Base-by-base conservation (phyloP, 2,888 invertebrate genomes). In the Aleiodes testaceus region DNA sequence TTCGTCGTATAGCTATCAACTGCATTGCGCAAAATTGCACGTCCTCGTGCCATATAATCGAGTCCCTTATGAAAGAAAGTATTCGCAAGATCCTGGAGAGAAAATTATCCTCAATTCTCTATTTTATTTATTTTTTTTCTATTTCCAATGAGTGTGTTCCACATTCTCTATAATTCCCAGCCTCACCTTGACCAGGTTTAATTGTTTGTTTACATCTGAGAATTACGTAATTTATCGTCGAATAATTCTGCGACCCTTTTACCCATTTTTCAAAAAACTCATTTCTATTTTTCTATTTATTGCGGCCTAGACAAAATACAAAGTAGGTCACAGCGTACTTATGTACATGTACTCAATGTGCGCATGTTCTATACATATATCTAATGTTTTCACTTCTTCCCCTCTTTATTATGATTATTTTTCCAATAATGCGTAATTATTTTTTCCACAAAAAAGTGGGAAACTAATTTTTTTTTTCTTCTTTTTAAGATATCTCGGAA, bases 271-370 rank as follows among this genome's bases (percentile, higher is more conserved):
- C 16, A 12, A 65, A 65, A 69, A 45, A 42, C 70, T 61, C 9
- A 70, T 72, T 70, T 68, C 71, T 74, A 72, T 67, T 70, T 73
- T 70, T 66, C 72, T 67, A 73, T 72, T 69, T 72, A 83, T 81
- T 82, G 82, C 82, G 85, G 85, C 85, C 85, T 85, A 85, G 85
- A 85, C 84, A 85, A 85, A 4, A n/a, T 22, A 55, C 36, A n/a
- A 61, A 61, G 81, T 85, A 85, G 85, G 85, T 85, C 85, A 83
- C 85, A 82, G 83, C 85, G 85, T 80, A 85, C 80, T 85, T 84
- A 82, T 82, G 79, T 26, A 26, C 5, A 26, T 26, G 26, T 26
- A 26, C 26, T 26, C 50, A 7, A 50, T 63, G 44, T 52, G 61
- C 26, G 26, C 26, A 26, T 26, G 26, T 26, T 3, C 26, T 26